phyloP scores from a whole-genome alignment of 2,888 invertebrate genomes.

The Gari tellinella region DNA sequence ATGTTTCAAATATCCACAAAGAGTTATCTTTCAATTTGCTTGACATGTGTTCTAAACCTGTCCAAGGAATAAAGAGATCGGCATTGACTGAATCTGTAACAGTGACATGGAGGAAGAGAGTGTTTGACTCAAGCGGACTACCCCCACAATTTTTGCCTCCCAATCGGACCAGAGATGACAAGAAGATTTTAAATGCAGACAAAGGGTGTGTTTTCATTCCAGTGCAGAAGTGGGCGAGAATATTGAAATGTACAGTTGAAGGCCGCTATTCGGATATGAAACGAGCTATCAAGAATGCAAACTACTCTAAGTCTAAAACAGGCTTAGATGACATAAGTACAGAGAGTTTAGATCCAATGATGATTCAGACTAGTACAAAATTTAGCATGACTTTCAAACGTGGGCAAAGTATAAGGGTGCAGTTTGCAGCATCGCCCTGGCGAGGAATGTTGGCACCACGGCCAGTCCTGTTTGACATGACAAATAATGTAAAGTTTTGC shows the following conservation, averaged over 20 bases:
- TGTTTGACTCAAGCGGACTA: neutral
- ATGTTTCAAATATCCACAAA: conserved; percentile 3
- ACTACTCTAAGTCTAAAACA: neutral
- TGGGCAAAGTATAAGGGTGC: conserved; percentile 50
- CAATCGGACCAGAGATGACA: neutral
- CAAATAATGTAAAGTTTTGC: conserved; percentile 52
- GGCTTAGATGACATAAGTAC: conserved; percentile 28
- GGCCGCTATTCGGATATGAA: conserved; percentile 15
- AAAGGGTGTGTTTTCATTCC: conserved; percentile 19
- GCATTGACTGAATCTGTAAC: neutral
- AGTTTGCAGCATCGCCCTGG: conserved; percentile 47
- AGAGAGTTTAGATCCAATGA: conserved; percentile 7
- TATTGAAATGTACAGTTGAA: conserved; percentile 25
- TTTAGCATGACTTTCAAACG: conserved; percentile 40
- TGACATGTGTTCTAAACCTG: conserved; percentile 16
- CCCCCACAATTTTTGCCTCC: neutral
- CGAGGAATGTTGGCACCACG: conserved; percentile 46
- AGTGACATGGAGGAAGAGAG: conserved; percentile 13
- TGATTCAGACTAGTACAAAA: conserved; percentile 15
- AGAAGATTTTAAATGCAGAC: conserved; percentile 13
- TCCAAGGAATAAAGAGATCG: conserved; percentile 20
- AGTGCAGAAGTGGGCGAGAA: conserved; percentile 27
- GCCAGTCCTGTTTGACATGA: conserved; percentile 43
- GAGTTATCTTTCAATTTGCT: conserved; percentile 52
- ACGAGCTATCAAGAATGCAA: conserved; percentile 9